A percentile compares a stretch with the other conserved stretches of the same genome.
These are phyloP conservation scores for Hydrolagus affinis DNA, from an alignment of 2,113 vertebrate species.

Conservation along the genomic window DNA sequence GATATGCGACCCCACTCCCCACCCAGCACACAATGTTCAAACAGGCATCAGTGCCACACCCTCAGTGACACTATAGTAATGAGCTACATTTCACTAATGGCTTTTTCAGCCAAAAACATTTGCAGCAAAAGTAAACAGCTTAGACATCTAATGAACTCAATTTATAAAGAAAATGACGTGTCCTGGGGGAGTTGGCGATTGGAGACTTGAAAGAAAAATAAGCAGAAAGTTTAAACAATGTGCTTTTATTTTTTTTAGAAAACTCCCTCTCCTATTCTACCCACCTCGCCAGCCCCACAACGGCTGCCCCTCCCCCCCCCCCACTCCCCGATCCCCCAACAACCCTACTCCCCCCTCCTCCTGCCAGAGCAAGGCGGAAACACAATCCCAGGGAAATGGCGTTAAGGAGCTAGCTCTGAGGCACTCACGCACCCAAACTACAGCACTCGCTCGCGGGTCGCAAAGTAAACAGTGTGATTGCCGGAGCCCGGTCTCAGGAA, in stretches of 20 bases:
- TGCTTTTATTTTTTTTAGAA: not conserved
- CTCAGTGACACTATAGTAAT: too few species aligned
- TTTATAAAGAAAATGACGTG: not conserved
- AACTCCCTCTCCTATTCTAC: too few species aligned
- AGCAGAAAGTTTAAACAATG: not conserved
- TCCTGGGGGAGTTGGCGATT: not conserved
- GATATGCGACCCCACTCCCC: too few species aligned
- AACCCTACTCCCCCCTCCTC: too few species aligned
- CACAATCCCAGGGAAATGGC: too few species aligned
- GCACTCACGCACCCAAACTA: too few species aligned
- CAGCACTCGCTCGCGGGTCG: too few species aligned
- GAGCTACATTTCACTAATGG: not conserved
- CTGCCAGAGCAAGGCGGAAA: too few species aligned
- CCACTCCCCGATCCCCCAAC: too few species aligned
- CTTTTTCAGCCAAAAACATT: not conserved
- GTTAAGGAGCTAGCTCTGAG: too few species aligned
- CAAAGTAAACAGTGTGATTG: constrained; percentile 16
- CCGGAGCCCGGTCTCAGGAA: constrained; percentile 2
- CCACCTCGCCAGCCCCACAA: too few species aligned
- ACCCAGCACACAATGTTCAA: not conserved
- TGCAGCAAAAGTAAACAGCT: not conserved
- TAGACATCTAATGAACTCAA: not conserved
- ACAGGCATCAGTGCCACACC: not conserved
- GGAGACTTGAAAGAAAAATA: not conserved
- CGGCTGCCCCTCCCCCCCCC: too few species aligned